Base-by-base conservation (phyloP, 2,797 vertebrate species). In the Geotria australis region DNA sequence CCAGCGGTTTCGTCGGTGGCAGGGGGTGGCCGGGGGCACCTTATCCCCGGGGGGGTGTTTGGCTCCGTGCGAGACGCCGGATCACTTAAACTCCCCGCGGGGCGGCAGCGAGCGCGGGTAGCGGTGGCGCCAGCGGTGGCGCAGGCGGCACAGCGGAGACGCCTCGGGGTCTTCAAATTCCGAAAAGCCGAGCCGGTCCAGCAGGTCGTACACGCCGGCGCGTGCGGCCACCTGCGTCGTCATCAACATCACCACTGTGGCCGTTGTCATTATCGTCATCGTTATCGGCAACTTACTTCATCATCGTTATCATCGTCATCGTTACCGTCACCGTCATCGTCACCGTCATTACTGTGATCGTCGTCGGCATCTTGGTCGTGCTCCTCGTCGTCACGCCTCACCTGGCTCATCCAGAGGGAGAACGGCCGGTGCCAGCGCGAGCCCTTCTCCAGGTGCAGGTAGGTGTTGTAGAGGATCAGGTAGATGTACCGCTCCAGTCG, bases 31-130 rank as follows among this genome's bases (percentile, higher is more conserved):
- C n/a, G n/a, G n/a, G n/a, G n/a, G n/a, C n/a, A n/a, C n/a, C n/a
- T n/a, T n/a, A n/a, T n/a, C n/a, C n/a, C n/a, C 94, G 69, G 74
- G 83, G 83, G 80, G 72, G 88, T 88, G 67, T 81, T 76, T 64
- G 81, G 75, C 63, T 96, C 85, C 60, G 86, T 86, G 74, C 80
- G 79, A 69, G 80, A 73, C 8, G 88, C 85, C 72, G 78, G 80
- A 70, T 83, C 80, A 72, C 94, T 79, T 78, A 77, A 81, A 83
- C 86, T 85, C 71, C 89, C 83, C 68, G 80, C 79, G 75, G 83
- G 73, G 63, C 70, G 74, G 63, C 76, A 76, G 77, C 76, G 74
- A 74, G 82, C 68, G 63, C 74, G 72, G 71, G 83, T 86, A 94
- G 73, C 59, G 58, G n/a, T 59, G n/a, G 38, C 45, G 58, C 58